A percentile compares a stretch with the other conserved stretches of the same genome.
phyloP scores from a whole-genome alignment of 2,888 invertebrate genomes.

The Xanthia icteritia region DNA sequence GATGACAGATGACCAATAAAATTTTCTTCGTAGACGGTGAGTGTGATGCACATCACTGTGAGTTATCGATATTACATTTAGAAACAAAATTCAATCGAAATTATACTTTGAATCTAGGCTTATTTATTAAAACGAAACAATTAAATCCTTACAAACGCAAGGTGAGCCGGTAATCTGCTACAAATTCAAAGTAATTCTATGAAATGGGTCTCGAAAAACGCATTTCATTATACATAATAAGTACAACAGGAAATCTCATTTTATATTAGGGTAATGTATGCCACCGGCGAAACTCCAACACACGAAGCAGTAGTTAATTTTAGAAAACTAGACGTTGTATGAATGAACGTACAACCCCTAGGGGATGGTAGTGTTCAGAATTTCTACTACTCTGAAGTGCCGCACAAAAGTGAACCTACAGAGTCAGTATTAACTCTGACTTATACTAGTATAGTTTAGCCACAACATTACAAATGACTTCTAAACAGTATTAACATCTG shows the following conservation, averaged over 20 bases:
- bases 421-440: background rate
- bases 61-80: too few relatives aligned
- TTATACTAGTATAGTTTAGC: background rate
- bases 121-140: background rate
- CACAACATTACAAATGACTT: background rate
- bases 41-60: too few relatives aligned
- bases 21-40: too few relatives aligned
- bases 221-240: background rate
- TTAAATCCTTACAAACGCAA: background rate
- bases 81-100: too few relatives aligned
- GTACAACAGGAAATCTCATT: background rate
- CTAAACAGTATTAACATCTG: slow-evolving; percentile 9
- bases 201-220: too few relatives aligned
- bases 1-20: too few relatives aligned
- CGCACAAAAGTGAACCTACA: too few relatives aligned
- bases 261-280: too few relatives aligned
- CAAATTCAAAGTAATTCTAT: slow-evolving; percentile 8
- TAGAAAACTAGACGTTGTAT: slow-evolving; percentile 3
- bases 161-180: background rate
- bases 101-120: too few relatives aligned
- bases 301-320: background rate
- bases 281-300: background rate
- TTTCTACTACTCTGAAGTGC: background rate
- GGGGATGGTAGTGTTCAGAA: background rate
- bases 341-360: background rate